A percentile compares a stretch with the other conserved stretches of the same genome.
Conservation (phyloP, 2,797 vertebrate genomes). For the Pempheris klunzingeri region DNA sequence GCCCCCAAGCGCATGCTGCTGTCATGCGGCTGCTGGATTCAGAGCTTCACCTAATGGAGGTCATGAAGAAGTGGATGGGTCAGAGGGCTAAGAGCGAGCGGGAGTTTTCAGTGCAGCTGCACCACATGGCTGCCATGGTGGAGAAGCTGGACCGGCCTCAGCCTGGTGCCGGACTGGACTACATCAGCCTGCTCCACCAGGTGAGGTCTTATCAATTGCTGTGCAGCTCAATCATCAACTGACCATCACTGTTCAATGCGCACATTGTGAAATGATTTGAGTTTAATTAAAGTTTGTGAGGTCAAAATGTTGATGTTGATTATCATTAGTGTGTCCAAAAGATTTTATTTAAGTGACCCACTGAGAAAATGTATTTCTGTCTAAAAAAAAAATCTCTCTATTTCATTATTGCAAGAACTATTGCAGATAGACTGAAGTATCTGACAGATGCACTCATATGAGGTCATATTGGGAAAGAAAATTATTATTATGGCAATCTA, state of each 20-base stretch:
- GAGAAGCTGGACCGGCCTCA: constrained; percentile 89
- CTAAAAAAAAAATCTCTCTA: not conserved
- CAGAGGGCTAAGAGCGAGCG: constrained; percentile 94
- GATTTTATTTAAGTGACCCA: not conserved
- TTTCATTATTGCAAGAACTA: not conserved
- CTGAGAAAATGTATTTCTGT: not conserved
- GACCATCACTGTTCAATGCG: not conserved
- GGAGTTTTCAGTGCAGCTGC: constrained; percentile 92
- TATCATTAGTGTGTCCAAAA: not conserved
- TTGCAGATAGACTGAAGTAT: not conserved
- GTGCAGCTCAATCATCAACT: not conserved
- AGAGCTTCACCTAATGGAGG: constrained; percentile 94
- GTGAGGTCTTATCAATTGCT: constrained; percentile 73
- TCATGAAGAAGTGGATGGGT: constrained; percentile 96
- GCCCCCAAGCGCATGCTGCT: constrained; percentile 89
- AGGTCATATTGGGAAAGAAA: not conserved
- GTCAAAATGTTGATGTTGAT: too few species aligned
- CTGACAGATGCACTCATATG: not conserved
- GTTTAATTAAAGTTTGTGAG: too few species aligned
- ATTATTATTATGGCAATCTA: too few species aligned
- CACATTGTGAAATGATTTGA: not conserved
- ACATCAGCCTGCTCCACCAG: constrained; percentile 90
- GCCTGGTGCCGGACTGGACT: constrained; percentile 76
- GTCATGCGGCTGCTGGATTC: constrained; percentile 92
- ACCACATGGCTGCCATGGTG: constrained; percentile 89